Conservation (phyloP, 37 sponge, comb jelly and placozoan species). For the Hormiphora californensis region DNA sequence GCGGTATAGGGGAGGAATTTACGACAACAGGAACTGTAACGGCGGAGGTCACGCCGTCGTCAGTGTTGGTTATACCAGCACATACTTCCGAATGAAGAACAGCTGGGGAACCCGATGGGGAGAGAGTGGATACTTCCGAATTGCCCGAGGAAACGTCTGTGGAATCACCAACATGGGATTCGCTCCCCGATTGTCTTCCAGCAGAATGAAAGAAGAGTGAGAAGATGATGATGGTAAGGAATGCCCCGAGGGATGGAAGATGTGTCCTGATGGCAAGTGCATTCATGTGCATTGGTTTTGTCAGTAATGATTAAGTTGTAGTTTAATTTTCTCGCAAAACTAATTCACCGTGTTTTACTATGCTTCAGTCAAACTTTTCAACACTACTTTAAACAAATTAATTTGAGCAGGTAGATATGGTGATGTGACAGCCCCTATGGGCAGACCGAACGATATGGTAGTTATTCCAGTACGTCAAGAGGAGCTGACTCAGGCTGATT, state of each 20-base stretch:
- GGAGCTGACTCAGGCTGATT: no score
- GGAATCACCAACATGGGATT: constrained; percentile 27
- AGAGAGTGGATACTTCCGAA: constrained; percentile 12
- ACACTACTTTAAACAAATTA: no score
- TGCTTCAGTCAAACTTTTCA: no score
- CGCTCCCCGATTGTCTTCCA: not conserved
- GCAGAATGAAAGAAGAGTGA: not conserved
- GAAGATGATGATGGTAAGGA: not conserved
- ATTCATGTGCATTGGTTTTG: not conserved
- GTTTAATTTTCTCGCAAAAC: no score
- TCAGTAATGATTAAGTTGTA: no score
- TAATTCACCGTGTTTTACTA: no score
- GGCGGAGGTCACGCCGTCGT: not conserved
- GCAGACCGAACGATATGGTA: no score
- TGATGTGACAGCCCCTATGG: no score
- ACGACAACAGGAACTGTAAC: not conserved
- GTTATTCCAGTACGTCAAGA: no score
- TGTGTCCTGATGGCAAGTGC: constrained; percentile 8
- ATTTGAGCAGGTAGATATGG: no score
- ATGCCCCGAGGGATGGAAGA: not conserved
- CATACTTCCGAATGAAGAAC: constrained; percentile 6
- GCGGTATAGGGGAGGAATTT: not conserved
- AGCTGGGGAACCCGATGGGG: not conserved
- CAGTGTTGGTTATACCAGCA: not conserved
- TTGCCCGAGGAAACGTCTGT: not conserved